These are phyloP conservation scores for Aeoliscus strigatus DNA, from an alignment of 2,797 vertebrate species.

Conservation along the genomic window DNA sequence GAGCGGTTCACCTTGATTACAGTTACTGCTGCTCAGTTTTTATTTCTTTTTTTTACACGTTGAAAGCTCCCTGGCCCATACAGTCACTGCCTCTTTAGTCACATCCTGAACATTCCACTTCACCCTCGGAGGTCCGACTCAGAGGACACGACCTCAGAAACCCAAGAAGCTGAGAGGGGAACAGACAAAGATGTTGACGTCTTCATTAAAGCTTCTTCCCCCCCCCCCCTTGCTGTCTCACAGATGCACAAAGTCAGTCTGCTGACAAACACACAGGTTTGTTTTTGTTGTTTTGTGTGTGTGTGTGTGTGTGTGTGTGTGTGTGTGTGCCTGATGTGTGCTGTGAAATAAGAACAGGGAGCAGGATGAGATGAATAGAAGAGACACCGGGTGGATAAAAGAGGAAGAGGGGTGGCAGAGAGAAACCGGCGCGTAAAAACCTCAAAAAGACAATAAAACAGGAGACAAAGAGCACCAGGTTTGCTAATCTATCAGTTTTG, in stretches of 20 bases:
- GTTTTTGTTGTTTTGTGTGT: too few relatives aligned
- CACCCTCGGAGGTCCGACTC: too few relatives aligned
- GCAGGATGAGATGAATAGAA: constrained; percentile 13
- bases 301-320: too few relatives aligned
- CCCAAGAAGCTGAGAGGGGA: not conserved
- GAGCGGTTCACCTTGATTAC: constrained; percentile 2
- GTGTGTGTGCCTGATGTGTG: too few relatives aligned
- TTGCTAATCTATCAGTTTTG: not conserved
- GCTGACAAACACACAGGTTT: constrained; percentile 35
- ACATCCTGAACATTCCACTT: too few relatives aligned
- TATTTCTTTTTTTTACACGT: too few relatives aligned
- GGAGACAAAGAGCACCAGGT: constrained; percentile 4
- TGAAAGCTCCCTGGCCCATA: too few relatives aligned
- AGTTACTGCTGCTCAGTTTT: too few relatives aligned
- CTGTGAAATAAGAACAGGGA: constrained; percentile 25
- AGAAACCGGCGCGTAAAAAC: constrained; percentile 15
- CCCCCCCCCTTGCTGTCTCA: constrained; percentile 30
- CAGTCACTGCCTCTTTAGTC: too few relatives aligned
- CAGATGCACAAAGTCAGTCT: constrained; percentile 23
- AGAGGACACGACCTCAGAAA: constrained; percentile 1
- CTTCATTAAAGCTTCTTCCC: constrained; percentile 18
- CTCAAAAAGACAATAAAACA: constrained; percentile 19
- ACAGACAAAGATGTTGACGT: constrained; percentile 3
- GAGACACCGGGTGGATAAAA: constrained; percentile 4
- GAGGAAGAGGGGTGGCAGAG: not conserved